Evolutionary conservation across 2,797 vertebrate genomes (phyloP), one percentile per base, ranked within the genome.

Genomic region (Pampus argenteus): DNA sequence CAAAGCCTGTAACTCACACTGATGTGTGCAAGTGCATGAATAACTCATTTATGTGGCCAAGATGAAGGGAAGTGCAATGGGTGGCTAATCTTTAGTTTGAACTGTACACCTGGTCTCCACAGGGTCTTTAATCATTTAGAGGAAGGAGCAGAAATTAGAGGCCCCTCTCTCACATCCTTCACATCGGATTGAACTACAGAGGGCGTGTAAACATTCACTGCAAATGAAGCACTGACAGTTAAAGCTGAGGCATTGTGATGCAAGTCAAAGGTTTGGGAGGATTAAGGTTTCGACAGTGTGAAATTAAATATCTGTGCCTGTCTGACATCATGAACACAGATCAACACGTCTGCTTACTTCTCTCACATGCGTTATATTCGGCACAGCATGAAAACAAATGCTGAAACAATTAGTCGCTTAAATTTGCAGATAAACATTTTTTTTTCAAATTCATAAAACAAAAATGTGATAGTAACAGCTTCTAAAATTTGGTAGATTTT

Each of bases 61-160:
- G 67, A 68, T 75, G 66, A 86, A 81, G 78, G 71, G 74, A 74
- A 71, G 68, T 31, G 44, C 11, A 50, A 81, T 38, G 48, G 69
- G 72, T 52, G 69, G 63, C 50, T 83, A 72, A 83, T 80, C 76
- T 78, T 60, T 65, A 83, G 78, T 79, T 74, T 89, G 62, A 76
- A 65, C 64, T 59, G 74, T 87, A 90, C 93, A 95, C 93, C 94
- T 95, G 93, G 92, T 90, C 64, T 74, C 38, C 1, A 15, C 59
- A 11, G 52, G 56, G 80, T 84, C 94, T 95, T 83, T 95, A 90
- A 95, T 94, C 91, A 91, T 78, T 26, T 47, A 66, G 40, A 90
- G 87, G 88, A 92, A 92, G 86, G 74, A 79, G 47, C 51, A 63
- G 34, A 91, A 94, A 94, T 94, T 92, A 94, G 81, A 94, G 90